phyloP scores from a whole-genome alignment of 2,888 invertebrate genomes.

The Odiellus spinosus region DNA sequence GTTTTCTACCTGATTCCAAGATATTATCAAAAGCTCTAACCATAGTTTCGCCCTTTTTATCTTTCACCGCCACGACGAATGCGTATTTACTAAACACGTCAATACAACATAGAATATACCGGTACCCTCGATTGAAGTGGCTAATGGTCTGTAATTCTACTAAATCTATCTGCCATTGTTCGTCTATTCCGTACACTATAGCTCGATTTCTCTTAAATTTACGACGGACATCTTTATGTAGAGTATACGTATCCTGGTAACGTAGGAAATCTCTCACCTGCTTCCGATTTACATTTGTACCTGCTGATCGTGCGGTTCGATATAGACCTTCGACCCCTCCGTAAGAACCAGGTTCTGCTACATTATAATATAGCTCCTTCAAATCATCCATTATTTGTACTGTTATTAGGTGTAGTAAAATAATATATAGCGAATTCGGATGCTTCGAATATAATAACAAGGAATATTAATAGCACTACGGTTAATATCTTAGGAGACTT shows the following conservation, averaged over 20 bases:
- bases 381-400: too few relatives aligned
- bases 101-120: slow-evolving; percentile 20
- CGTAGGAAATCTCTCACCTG: slow-evolving; percentile 10
- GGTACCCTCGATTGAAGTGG: slow-evolving; percentile 16
- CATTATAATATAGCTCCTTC: too few relatives aligned
- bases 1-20: slow-evolving; percentile 8
- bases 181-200: slow-evolving; percentile 18
- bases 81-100: slow-evolving; percentile 21
- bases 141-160: slow-evolving; percentile 14
- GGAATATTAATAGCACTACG: too few relatives aligned
- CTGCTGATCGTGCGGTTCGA: too few relatives aligned
- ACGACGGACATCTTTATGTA: slow-evolving; percentile 10
- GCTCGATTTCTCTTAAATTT: slow-evolving; percentile 14
- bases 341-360: too few relatives aligned
- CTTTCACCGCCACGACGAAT: slow-evolving; percentile 18
- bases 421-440: too few relatives aligned
- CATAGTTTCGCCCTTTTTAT: slow-evolving; percentile 15
- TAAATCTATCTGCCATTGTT: slow-evolving; percentile 21
- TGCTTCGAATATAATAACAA: too few relatives aligned
- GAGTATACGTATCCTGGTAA: slow-evolving; percentile 10
- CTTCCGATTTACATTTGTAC: not conserved
- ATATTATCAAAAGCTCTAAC: slow-evolving; percentile 16
- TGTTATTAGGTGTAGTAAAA: too few relatives aligned
- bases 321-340: too few relatives aligned
- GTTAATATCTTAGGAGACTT: too few relatives aligned